A percentile compares a stretch with the other conserved stretches of the same genome.
phyloP scores from a whole-genome alignment of 2,113 vertebrate genomes.

The Muntiacus muntjak region DNA sequence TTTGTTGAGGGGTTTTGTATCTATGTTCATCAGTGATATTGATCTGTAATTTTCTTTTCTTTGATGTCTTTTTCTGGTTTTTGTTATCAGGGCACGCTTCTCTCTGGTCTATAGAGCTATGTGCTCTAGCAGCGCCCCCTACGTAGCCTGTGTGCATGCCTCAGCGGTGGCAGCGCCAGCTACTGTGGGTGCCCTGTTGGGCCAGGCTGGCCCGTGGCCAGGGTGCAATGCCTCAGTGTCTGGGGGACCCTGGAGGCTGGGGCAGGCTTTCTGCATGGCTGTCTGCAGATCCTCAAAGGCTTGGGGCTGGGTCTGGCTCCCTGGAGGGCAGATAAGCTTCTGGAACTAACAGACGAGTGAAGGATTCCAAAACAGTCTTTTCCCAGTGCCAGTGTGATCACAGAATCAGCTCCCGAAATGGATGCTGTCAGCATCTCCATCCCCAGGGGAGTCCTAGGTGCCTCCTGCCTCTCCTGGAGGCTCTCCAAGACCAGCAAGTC shows the following conservation, averaged over 20 bases:
- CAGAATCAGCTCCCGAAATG: background rate
- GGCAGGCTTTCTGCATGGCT: background rate
- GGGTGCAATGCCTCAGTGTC: background rate
- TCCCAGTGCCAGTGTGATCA: background rate
- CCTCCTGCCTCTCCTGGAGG: background rate
- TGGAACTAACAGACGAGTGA: background rate
- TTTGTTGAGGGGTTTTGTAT: background rate
- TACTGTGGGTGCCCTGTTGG: background rate
- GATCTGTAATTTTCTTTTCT: background rate
- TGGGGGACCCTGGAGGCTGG: background rate
- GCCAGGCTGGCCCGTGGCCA: background rate
- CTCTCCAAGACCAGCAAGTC: background rate
- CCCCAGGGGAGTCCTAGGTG: background rate
- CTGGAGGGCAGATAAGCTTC: background rate
- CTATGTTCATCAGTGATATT: background rate
- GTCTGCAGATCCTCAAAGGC: background rate
- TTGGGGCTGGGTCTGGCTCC: background rate
- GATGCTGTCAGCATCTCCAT: background rate
- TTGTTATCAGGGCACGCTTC: background rate
- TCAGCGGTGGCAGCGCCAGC: background rate
- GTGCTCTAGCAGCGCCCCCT: background rate
- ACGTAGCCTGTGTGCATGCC: accelerated
- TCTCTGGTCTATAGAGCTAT: background rate
- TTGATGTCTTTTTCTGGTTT: background rate
- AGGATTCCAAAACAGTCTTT: background rate